phyloP scores from a whole-genome alignment of 1,140 invertebrate species.

The Megalopta genalis region DNA sequence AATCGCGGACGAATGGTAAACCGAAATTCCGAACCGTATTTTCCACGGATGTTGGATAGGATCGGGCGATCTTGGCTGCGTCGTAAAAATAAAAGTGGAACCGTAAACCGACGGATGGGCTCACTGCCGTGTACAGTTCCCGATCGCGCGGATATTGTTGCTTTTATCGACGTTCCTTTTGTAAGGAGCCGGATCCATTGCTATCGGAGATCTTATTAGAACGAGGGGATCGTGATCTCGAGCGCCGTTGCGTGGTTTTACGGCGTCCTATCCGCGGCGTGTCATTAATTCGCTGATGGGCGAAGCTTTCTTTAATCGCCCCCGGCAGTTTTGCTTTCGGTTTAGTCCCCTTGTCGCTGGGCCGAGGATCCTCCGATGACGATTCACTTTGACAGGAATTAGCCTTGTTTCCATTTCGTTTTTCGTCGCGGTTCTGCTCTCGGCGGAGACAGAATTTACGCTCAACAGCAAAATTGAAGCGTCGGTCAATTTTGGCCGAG shows the following conservation, averaged over 20 bases:
- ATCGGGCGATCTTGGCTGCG: not conserved
- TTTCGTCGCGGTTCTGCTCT: no score
- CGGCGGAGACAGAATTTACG: no score
- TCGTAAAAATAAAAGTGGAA: conserved; percentile 18
- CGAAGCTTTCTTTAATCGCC: no score
- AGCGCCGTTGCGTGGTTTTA: not conserved
- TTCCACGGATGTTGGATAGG: not conserved
- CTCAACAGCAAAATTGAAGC: no score
- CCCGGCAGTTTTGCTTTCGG: no score
- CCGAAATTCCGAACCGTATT: not conserved
- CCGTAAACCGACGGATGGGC: conserved; percentile 7
- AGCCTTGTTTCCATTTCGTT: no score
- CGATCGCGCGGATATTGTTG: conserved; percentile 7
- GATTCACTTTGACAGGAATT: no score
- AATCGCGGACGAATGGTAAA: not conserved
- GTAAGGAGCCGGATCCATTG: not conserved
- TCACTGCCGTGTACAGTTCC: no score
- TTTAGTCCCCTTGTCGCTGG: no score
- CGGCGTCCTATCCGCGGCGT: not conserved
- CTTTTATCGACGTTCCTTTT: conserved; percentile 25
- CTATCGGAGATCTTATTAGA: not conserved
- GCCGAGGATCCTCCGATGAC: no score
- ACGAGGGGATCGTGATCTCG: not conserved
- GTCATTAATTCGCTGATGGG: no score
- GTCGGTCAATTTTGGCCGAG: no score